phyloP scores from a whole-genome alignment of 2,113 vertebrate species.

The Lamprologus callipterus region DNA sequence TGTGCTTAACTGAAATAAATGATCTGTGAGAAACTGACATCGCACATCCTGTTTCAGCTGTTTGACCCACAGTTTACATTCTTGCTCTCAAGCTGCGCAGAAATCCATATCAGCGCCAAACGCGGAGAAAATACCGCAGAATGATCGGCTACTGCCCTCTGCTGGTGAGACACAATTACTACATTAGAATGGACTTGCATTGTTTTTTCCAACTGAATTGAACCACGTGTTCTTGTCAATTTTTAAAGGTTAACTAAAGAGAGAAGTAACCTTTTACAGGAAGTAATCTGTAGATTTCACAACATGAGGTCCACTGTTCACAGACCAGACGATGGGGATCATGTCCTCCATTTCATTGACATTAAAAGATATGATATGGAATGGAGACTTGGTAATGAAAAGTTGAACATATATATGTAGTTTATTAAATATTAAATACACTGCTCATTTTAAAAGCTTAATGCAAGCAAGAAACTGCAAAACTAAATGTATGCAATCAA shows the following conservation, averaged over 20 bases:
- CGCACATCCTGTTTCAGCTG: neutral
- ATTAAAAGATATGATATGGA: neutral
- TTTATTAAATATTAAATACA: neutral
- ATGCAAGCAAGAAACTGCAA: neutral
- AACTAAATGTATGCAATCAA: neutral
- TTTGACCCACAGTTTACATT: neutral
- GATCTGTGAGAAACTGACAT: neutral
- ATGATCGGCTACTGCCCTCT: slow-evolving; percentile 29
- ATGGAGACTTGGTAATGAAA: neutral
- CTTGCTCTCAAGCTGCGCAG: neutral
- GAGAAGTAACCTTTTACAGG: neutral
- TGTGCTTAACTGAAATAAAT: neutral
- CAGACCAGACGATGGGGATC: too few relatives aligned
- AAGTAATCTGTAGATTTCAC: neutral
- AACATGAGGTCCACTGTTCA: neutral
- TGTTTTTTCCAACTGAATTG: neutral
- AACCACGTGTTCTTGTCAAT: neutral
- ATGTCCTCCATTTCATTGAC: neutral
- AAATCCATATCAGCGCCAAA: neutral
- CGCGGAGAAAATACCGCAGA: neutral
- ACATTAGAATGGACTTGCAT: neutral
- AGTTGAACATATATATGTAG: neutral
- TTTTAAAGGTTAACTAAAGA: neutral
- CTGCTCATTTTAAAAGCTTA: neutral
- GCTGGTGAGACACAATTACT: neutral